A percentile compares a stretch with the other conserved stretches of the same genome.
phyloP scores from a whole-genome alignment of 2,888 invertebrate species.

The Agrotis puta region DNA sequence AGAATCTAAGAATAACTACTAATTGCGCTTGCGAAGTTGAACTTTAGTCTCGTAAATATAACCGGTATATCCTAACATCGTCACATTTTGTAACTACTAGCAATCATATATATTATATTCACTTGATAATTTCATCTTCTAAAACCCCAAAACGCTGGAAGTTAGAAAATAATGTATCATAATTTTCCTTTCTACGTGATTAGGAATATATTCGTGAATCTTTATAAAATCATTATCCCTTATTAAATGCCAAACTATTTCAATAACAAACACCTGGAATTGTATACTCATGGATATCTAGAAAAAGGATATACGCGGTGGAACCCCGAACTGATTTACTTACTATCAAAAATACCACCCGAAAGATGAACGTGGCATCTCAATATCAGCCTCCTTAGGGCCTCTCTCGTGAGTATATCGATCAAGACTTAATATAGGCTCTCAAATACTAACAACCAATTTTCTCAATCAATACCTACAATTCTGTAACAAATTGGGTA shows the following conservation, averaged over 20 bases:
- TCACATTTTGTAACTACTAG: neutral
- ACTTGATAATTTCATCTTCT: neutral
- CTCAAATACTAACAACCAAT: neutral
- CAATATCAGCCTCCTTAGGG: neutral
- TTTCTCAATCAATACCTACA: constrained; percentile 9
- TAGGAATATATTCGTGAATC: neutral
- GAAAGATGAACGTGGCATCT: constrained; percentile 8
- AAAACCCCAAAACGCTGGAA: neutral
- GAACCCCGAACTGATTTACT: neutral
- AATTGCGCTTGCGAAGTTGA: constrained; percentile 30
- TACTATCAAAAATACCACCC: neutral
- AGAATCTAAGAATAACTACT: constrained; percentile 31
- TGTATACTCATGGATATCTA: constrained; percentile 6
- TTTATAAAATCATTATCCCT: neutral
- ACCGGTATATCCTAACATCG: constrained; percentile 27
- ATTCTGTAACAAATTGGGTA: constrained; percentile 24
- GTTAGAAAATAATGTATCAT: neutral
- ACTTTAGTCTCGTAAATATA: constrained; percentile 16
- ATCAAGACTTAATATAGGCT: constrained; percentile 10
- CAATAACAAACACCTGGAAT: constrained; percentile 2
- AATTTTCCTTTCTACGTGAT: neutral
- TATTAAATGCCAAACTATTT: constrained; percentile 2
- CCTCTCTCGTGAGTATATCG: neutral
- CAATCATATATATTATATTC: constrained; percentile 13
- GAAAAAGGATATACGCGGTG: neutral